A percentile compares a stretch with the other conserved stretches of the same genome.
Conservation (phyloP, 2,113 vertebrate genomes). For the Ptilorrhoa leucosticta region DNA sequence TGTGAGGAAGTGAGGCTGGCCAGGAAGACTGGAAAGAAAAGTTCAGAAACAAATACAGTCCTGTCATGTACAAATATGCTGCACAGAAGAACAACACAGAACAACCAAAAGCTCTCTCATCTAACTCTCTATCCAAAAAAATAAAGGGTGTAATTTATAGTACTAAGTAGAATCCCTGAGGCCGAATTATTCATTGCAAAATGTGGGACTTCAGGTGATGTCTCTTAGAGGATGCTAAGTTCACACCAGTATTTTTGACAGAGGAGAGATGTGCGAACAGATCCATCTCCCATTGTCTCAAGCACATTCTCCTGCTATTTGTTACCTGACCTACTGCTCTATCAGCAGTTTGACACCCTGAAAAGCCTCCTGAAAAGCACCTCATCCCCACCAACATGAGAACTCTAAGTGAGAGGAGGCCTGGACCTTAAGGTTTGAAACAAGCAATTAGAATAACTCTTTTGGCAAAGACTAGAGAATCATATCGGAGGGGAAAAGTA, state of each 20-base stretch:
- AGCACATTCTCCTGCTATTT: not conserved
- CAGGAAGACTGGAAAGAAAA: not conserved
- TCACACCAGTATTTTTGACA: not conserved
- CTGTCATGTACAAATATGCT: not conserved
- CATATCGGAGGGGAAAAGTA: fast-evolving
- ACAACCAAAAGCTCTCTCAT: fast-evolving
- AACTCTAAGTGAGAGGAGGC: not conserved
- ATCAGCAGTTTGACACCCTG: not conserved
- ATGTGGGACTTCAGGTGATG: not conserved
- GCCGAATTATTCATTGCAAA: not conserved
- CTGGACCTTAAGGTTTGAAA: not conserved
- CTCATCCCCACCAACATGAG: fast-evolving
- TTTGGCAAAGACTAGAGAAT: not conserved
- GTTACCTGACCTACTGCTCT: not conserved
- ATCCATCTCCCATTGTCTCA: not conserved
- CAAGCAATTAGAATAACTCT: not conserved
- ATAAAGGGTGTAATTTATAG: not conserved
- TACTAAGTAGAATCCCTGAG: not conserved
- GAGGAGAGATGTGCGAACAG: not conserved
- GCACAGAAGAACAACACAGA: not conserved
- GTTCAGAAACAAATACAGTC: not conserved
- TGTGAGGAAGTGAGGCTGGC: not conserved
- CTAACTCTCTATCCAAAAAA: not conserved
- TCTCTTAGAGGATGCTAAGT: not conserved
- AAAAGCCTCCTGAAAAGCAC: not conserved